phyloP scores from a whole-genome alignment of 2,888 invertebrate species.

The Ormyrus thymus region DNA sequence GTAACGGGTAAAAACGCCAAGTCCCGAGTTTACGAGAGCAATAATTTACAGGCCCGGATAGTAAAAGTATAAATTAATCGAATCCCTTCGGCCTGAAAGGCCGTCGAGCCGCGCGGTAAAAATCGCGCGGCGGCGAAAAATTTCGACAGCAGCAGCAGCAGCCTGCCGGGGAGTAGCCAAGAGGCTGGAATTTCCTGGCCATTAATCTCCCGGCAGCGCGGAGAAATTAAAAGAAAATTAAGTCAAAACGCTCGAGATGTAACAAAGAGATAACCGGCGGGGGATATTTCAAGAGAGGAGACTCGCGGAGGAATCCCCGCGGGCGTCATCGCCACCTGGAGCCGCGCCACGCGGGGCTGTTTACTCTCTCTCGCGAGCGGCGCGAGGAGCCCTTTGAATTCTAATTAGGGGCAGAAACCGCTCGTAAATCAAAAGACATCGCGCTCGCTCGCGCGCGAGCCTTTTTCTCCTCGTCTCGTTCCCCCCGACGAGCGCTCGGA shows the following conservation, averaged over 20 bases:
- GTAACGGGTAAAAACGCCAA: background rate
- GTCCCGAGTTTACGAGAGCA: background rate
- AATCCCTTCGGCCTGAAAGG: no score
- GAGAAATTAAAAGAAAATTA: conserved; percentile 42
- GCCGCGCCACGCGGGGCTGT: background rate
- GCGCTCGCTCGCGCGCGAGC: background rate
- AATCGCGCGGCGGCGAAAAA: no score
- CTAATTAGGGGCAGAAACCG: conserved; percentile 58
- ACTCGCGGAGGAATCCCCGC: background rate
- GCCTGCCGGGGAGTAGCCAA: no score
- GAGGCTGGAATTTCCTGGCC: conserved; percentile 15
- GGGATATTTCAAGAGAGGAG: background rate
- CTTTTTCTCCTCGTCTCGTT: background rate
- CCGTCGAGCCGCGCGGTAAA: no score
- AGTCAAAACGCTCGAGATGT: conserved; percentile 31
- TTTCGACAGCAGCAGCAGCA: no score
- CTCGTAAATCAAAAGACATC: conserved; percentile 53
- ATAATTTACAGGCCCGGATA: no score
- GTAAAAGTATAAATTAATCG: no score
- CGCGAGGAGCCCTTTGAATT: conserved; percentile 56
- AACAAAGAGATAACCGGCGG: conserved; percentile 36
- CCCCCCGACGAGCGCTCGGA: background rate
- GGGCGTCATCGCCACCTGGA: conserved; percentile 47
- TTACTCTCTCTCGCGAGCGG: background rate
- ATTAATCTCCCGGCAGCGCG: conserved; percentile 25